Evolutionary conservation across 2,113 vertebrate genomes (phyloP).

Genomic region (Herpetotheres cachinnans): DNA sequence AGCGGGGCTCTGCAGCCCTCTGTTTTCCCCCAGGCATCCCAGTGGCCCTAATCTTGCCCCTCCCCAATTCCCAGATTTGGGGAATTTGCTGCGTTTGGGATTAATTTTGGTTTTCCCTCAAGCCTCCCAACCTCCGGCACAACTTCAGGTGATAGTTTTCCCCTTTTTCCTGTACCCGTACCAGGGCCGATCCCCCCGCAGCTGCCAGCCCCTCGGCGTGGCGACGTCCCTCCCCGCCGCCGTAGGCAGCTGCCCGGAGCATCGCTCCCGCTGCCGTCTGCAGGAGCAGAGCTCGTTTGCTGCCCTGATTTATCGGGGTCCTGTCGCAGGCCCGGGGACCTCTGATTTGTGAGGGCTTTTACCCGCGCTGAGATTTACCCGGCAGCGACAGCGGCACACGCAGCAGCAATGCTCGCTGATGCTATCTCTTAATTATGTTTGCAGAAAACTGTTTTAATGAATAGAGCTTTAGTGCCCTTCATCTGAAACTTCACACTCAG

Average conservation of each 20-base stretch:
- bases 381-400: not conserved
- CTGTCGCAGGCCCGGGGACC: not conserved
- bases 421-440: slow-evolving; percentile 69
- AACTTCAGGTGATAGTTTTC: not conserved
- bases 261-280: fast-evolving
- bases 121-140: not conserved
- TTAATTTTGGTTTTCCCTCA: not conserved
- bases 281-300: not conserved
- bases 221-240: fast-evolving
- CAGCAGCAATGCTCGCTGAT: not conserved
- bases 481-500: slow-evolving; percentile 24
- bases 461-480: slow-evolving; percentile 33
- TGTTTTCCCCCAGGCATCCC: not conserved
- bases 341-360: not conserved
- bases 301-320: not conserved
- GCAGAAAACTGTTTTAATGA: slow-evolving; percentile 65
- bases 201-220: no score
- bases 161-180: not conserved
- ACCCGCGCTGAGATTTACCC: not conserved
- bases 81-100: not conserved
- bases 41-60: not conserved
- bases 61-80: not conserved
- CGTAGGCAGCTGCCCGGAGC: not conserved
- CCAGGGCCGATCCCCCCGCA: not conserved
- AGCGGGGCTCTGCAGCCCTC: not conserved